phyloP scores from a whole-genome alignment of 2,888 invertebrate species.

The Chymomyza caudatula region DNA sequence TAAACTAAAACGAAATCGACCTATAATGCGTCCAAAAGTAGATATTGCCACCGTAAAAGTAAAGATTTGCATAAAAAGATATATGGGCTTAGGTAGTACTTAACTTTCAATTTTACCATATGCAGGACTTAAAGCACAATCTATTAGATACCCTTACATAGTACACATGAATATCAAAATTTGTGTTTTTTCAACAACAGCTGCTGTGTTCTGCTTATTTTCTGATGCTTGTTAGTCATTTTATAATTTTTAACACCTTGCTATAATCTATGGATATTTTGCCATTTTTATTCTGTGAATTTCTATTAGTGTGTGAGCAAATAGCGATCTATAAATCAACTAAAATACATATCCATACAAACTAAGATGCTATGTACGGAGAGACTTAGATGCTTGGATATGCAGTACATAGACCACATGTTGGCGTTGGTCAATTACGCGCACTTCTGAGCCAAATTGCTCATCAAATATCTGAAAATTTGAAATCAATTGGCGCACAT shows the following conservation, averaged over 20 bases:
- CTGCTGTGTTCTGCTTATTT: neutral
- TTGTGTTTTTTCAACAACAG: neutral
- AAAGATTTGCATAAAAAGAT: too few relatives aligned
- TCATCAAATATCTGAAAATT: conserved; percentile 33
- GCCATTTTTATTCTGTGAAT: neutral
- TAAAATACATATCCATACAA: conserved; percentile 6
- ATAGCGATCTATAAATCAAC: conserved; percentile 1
- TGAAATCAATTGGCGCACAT: conserved; percentile 27
- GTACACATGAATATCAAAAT: neutral
- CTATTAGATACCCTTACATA: neutral
- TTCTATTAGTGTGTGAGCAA: neutral
- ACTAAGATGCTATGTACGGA: neutral
- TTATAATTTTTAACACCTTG: conserved; percentile 5
- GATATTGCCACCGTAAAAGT: too few relatives aligned
- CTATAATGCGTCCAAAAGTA: too few relatives aligned
- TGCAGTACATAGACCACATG: conserved; percentile 35
- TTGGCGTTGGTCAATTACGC: conserved; percentile 43
- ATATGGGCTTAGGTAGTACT: too few relatives aligned
- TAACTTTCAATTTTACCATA: too few relatives aligned
- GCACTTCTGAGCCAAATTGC: conserved; percentile 47
- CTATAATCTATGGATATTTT: conserved; percentile 1
- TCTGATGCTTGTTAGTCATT: conserved; percentile 2
- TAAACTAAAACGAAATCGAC: too few relatives aligned
- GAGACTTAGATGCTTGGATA: neutral
- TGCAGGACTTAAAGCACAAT: too few relatives aligned